Conservation (phyloP, 2,888 invertebrate genomes). For the Leptopilina myrica region DNA sequence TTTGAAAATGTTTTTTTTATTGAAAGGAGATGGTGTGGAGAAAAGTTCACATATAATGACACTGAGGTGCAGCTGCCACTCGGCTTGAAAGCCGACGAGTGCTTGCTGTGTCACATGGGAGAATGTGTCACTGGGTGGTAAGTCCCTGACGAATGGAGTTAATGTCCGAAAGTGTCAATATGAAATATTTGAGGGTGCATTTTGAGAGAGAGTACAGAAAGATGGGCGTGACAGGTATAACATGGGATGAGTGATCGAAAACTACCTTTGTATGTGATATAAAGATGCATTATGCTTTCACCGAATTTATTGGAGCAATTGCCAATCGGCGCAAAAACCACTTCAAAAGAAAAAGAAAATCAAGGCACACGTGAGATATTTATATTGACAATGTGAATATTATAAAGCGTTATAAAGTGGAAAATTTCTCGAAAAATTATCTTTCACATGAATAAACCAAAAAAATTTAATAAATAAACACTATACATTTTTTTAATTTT, state of each 20-base stretch:
- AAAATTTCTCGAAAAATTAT: constrained; percentile 48
- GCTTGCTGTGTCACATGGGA: constrained; percentile 42
- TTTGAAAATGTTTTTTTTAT: too few species aligned
- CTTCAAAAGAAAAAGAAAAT: constrained; percentile 20
- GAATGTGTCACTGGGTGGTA: constrained; percentile 39
- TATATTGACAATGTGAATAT: constrained; percentile 4
- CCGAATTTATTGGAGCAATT: constrained; percentile 29
- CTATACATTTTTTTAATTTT: too few species aligned
- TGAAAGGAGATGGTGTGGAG: too few species aligned
- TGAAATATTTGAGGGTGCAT: constrained; percentile 67
- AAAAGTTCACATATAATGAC: constrained; percentile 41
- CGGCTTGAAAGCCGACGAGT: constrained; percentile 32
- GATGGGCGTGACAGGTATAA: constrained; percentile 65
- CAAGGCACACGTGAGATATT: neutral
- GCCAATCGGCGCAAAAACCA: constrained; percentile 5
- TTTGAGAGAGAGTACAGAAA: constrained; percentile 51
- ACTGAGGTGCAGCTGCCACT: constrained; percentile 38
- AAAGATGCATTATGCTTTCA: constrained; percentile 35
- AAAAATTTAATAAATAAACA: too few species aligned
- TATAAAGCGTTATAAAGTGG: neutral
- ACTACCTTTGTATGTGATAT: constrained; percentile 30
- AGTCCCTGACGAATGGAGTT: constrained; percentile 68
- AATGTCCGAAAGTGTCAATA: constrained; percentile 70
- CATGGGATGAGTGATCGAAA: constrained; percentile 20
- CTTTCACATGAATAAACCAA: constrained; percentile 41